phyloP scores from a whole-genome alignment of 2,797 vertebrate genomes.

The Labeo calbasu region DNA sequence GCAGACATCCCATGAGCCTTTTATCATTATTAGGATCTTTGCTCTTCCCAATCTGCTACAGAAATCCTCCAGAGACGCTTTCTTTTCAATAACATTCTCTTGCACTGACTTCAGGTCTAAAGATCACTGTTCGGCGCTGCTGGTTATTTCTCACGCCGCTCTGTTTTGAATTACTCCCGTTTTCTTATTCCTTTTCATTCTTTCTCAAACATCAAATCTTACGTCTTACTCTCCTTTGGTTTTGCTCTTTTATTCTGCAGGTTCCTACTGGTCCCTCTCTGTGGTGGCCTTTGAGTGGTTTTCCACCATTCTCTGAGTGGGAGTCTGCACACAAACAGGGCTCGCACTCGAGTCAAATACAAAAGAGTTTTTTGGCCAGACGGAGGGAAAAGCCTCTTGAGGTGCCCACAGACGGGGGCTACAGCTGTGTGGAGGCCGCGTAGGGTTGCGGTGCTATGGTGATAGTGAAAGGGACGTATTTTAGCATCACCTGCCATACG shows the following conservation, averaged over 20 bases:
- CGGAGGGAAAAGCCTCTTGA: conserved; percentile 33
- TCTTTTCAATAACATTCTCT: conserved; percentile 10
- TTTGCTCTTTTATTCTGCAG: conserved; percentile 9
- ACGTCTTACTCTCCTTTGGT: background rate
- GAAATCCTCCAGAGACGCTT: background rate
- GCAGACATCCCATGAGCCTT: conserved; percentile 22
- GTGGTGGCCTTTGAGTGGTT: background rate
- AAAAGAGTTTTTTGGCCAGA: conserved; percentile 3
- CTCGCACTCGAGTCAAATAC: conserved; percentile 2
- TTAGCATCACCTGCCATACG: background rate
- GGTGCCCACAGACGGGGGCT: conserved; percentile 20
- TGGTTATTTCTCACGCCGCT: background rate
- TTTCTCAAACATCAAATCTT: background rate
- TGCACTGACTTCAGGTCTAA: background rate
- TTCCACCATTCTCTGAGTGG: conserved; percentile 24
- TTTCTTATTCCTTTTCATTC: conserved; percentile 14
- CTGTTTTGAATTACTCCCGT: background rate
- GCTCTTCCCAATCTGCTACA: background rate
- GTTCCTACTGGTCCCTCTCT: background rate
- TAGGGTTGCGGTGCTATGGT: background rate
- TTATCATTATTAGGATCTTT: conserved; percentile 32
- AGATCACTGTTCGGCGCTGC: conserved; percentile 6
- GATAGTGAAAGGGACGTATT: background rate
- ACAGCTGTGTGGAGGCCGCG: background rate
- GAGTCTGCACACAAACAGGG: conserved; percentile 8